phyloP scores from a whole-genome alignment of 2,113 vertebrate genomes.

The Loxodonta africana region DNA sequence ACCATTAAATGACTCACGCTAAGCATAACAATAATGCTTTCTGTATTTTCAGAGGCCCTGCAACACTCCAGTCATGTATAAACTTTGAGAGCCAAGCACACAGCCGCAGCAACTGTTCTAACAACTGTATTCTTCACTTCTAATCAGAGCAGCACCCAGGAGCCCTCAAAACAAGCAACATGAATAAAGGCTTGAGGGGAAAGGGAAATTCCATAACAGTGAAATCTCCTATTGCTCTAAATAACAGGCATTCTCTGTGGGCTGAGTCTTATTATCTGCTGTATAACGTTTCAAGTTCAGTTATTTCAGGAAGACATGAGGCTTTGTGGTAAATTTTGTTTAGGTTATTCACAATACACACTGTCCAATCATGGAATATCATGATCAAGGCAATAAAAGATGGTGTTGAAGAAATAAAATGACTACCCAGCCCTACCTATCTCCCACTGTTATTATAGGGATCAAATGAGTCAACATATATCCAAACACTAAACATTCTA shows the following conservation, averaged over 20 bases:
- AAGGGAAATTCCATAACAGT: conserved; percentile 11
- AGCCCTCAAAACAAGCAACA: conserved; percentile 59
- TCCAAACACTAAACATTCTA: background rate
- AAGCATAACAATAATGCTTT: conserved; percentile 80
- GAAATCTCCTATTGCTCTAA: conserved; percentile 68
- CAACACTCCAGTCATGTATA: conserved; percentile 58
- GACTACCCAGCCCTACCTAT: background rate
- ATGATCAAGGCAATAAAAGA: conserved; percentile 9
- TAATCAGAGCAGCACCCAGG: conserved; percentile 76
- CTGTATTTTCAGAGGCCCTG: conserved; percentile 81
- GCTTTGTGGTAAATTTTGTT: conserved; percentile 18
- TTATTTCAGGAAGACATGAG: conserved; percentile 45
- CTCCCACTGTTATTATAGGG: background rate
- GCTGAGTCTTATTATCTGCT: conserved; percentile 50
- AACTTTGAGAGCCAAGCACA: conserved; percentile 74
- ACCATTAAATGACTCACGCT: conserved; percentile 75
- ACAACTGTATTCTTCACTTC: conserved; percentile 75
- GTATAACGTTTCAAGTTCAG: conserved; percentile 51
- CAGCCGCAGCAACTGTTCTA: conserved; percentile 65
- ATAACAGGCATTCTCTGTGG: conserved; percentile 45
- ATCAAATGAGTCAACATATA: background rate
- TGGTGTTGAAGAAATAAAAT: background rate
- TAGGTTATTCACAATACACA: conserved; percentile 50
- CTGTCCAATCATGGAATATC: background rate
- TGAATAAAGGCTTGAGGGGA: conserved; percentile 51